Evolutionary conservation across 2,888 invertebrate species (phyloP), one percentile per base, ranked within the genome.

Genomic region (Ernsta delagoae): DNA sequence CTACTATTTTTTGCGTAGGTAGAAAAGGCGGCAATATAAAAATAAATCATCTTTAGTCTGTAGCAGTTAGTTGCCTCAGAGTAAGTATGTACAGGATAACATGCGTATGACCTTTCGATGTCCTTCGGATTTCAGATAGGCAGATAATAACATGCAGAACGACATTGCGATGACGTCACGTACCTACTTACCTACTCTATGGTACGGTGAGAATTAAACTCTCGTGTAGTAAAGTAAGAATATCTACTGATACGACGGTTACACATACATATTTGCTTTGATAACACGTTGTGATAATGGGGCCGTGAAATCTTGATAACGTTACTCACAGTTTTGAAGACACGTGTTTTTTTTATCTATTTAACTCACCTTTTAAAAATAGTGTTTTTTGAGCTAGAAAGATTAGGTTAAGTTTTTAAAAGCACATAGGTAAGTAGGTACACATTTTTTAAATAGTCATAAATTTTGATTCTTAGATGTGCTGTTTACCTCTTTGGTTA

Each of bases 91-190:
- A n/a, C n/a, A n/a, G n/a, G n/a, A n/a, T 68, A 45, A 39, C 36
- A 5, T 69, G 69, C 63, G 68, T 69, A 61, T 77, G 76, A 78
- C 79, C 78, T 79, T 76, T 78, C 70, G 75, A 75, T 77, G 78
- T 76, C 78, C 77, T 78, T 76, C 75, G 74, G 75, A 77, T 77
- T 78, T 76, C 75, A 74, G 75, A 77, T 77, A 75, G 74, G 73
- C 70, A 69, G 75, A 56, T 54, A 16, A 36, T 36, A 36, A 36
- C 36, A 56, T 74, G 77, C 74, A 72, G 73, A 74, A 74, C 75
- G 72, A 71, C 75, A 78, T 75, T 70, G 76, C 72, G 73, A 75
- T 79, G 79, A 79, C 78, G 78, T 76, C 75, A 77, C 68, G 59
- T 45, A 77, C 68, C n/a, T n/a, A n/a, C n/a, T n/a, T n/a, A n/a